Evolutionary conservation across 1,140 invertebrate genomes (phyloP).

Genomic region (Leptestheria dahalacensis): DNA sequence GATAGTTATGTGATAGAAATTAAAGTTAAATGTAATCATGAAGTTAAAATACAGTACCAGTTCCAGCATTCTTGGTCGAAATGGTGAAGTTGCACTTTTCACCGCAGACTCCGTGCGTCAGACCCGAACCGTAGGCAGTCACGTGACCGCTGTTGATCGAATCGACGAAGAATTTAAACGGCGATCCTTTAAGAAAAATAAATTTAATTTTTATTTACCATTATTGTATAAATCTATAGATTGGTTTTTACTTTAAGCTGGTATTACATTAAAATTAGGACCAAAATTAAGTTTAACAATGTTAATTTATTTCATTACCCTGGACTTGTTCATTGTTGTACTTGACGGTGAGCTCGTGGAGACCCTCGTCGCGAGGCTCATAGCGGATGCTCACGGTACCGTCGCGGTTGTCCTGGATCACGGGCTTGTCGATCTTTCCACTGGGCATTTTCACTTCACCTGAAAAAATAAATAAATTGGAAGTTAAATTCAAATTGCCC

Average conservation of each 20-base stretch:
- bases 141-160: conserved; percentile 80
- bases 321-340: conserved; percentile 91
- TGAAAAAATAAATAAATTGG: conserved; percentile 33
- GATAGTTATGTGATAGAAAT: no score
- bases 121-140: conserved; percentile 82
- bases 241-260: no score
- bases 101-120: conserved; percentile 68
- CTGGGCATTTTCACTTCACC: conserved; percentile 90
- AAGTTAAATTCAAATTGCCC: neutral
- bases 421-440: conserved; percentile 68
- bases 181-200: conserved; percentile 52
- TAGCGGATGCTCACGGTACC: conserved; percentile 91
- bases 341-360: conserved; percentile 81
- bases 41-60: no score
- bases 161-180: conserved; percentile 94
- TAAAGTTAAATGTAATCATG: no score
- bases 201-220: neutral
- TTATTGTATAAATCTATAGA: no score
- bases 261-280: neutral
- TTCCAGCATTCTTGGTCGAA: conserved; percentile 89
- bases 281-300: neutral
- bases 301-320: conserved; percentile 37
- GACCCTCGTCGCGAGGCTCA: conserved; percentile 82
- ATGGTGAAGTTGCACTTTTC: conserved; percentile 91
- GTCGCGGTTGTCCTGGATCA: conserved; percentile 90